Conservation (phyloP, 2,888 invertebrate species). For the Papilio gigon region DNA sequence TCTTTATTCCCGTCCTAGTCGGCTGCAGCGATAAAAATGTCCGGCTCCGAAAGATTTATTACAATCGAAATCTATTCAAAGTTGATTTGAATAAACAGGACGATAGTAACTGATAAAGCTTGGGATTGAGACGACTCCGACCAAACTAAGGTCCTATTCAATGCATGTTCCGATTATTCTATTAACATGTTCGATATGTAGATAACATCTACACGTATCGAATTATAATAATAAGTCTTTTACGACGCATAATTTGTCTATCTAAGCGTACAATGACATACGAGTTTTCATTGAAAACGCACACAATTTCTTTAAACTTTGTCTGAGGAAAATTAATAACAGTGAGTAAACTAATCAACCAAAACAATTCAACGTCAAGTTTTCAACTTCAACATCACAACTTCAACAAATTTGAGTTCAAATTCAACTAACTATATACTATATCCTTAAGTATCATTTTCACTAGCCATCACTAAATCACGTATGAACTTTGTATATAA, state of each 20-base stretch:
- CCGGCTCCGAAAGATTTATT: conserved; percentile 67
- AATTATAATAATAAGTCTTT: conserved; percentile 54
- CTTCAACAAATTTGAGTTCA: no score
- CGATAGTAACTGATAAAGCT: conserved; percentile 57
- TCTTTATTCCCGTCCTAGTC: conserved; percentile 50
- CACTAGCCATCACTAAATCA: background rate
- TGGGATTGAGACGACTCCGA: conserved; percentile 53
- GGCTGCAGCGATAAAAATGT: conserved; percentile 68
- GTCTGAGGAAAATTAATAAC: no score
- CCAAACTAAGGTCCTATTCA: conserved; percentile 47
- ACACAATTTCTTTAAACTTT: no score
- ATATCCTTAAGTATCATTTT: no score
- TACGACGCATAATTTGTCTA: conserved; percentile 38
- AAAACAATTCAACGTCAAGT: no score
- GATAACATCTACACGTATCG: conserved; percentile 60
- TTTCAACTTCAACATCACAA: no score
- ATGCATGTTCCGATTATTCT: conserved; percentile 61
- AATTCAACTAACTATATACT: background rate
- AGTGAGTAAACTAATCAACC: no score
- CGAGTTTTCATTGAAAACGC: background rate
- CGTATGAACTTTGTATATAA: background rate
- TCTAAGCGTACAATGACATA: conserved; percentile 39
- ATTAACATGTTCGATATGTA: conserved; percentile 62
- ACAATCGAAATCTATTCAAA: conserved; percentile 66
- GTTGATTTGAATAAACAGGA: conserved; percentile 69